Percentiles rank a stretch among this genome's conserved stretches.
phyloP scores from a whole-genome alignment of 2,797 vertebrate species.

The Cyclura pinguis region DNA sequence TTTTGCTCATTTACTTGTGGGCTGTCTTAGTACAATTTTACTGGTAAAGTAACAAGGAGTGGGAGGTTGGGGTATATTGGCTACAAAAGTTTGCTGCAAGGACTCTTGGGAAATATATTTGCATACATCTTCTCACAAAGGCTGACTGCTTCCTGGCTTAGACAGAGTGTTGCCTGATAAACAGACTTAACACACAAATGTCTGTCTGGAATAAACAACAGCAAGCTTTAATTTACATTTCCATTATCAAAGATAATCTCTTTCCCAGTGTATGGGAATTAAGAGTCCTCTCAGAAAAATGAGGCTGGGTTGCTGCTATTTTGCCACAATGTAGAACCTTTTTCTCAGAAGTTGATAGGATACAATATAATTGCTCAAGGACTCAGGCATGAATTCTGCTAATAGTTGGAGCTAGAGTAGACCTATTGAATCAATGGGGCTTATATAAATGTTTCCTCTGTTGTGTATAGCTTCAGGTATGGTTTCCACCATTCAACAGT shows the following conservation, averaged over 20 bases:
- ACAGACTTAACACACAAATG: conserved; percentile 85
- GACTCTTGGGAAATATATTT: conserved; percentile 82
- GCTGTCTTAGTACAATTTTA: conserved; percentile 77
- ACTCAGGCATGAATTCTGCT: no score
- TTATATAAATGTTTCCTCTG: no score
- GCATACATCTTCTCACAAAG: conserved; percentile 83
- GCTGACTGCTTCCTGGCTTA: conserved; percentile 84
- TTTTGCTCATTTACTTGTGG: conserved; percentile 77
- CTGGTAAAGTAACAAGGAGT: conserved; percentile 76
- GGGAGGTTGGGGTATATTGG: conserved; percentile 51
- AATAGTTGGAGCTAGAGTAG: no score
- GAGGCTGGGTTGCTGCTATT: conserved; percentile 65
- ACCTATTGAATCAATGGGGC: no score
- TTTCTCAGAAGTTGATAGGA: conserved; percentile 22
- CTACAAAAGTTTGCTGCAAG: conserved; percentile 77
- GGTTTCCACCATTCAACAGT: no score
- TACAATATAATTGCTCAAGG: conserved; percentile 42
- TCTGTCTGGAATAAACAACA: conserved; percentile 85
- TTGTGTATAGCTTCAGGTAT: no score
- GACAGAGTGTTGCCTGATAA: conserved; percentile 86
- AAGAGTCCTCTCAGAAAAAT: conserved; percentile 71
- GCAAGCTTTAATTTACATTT: conserved; percentile 84
- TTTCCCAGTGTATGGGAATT: conserved; percentile 81
- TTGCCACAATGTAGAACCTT: conserved; percentile 60
- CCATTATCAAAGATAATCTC: conserved; percentile 83